phyloP scores from a whole-genome alignment of 2,113 vertebrate genomes.

The Strix uralensis region DNA sequence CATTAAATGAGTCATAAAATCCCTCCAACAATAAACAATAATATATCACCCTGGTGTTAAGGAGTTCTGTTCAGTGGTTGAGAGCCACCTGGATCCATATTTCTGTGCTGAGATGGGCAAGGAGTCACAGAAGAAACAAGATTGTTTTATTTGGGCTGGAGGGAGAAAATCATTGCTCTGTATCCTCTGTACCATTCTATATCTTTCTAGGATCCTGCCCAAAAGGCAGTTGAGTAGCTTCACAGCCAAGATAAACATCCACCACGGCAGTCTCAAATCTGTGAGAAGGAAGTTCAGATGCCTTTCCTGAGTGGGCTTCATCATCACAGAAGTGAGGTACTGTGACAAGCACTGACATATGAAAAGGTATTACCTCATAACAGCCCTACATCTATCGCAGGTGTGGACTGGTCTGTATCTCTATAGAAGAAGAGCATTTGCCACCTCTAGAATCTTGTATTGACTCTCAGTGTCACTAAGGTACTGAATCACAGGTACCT shows the following conservation, averaged over 20 bases:
- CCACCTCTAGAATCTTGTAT: background rate
- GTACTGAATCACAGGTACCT: background rate
- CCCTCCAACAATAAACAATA: background rate
- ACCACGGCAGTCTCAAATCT: rapidly evolving
- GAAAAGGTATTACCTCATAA: background rate
- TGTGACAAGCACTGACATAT: background rate
- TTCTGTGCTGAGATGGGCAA: background rate
- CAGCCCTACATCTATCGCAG: background rate
- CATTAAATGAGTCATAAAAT: background rate
- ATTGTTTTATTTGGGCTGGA: background rate
- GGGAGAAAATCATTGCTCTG: background rate
- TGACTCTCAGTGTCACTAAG: background rate
- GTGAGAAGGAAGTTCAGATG: background rate
- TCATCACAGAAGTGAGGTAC: background rate
- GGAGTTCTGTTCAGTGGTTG: background rate
- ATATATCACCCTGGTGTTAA: background rate
- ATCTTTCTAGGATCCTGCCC: background rate
- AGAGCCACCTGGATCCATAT: background rate
- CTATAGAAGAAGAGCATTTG: background rate
- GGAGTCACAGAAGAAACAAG: background rate
- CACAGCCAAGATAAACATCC: background rate
- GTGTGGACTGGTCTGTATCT: background rate
- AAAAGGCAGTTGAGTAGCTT: background rate
- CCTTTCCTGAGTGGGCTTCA: background rate
- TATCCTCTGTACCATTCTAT: background rate